Percentiles rank a stretch among this genome's conserved stretches.
Conservation (phyloP, 2,797 vertebrate species). For the Meda fulgida region DNA sequence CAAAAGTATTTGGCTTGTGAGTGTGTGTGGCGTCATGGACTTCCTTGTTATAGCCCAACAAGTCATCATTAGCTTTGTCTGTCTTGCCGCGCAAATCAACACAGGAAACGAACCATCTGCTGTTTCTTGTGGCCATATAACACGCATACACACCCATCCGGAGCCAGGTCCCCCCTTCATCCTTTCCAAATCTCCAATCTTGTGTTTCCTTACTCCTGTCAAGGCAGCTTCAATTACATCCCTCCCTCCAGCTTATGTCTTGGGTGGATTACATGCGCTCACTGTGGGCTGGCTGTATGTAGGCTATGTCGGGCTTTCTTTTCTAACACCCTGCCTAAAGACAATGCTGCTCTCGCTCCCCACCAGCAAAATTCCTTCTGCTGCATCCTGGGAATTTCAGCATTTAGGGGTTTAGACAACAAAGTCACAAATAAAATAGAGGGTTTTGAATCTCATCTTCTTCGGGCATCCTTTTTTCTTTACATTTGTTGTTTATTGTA, state of each 20-base stretch:
- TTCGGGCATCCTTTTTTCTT: not conserved
- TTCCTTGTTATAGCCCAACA: conserved; percentile 6
- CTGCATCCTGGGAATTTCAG: conserved; percentile 62
- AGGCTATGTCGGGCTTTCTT: conserved; percentile 68
- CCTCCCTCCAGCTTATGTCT: conserved; percentile 73
- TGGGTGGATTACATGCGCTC: conserved; percentile 74
- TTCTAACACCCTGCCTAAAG: conserved; percentile 69
- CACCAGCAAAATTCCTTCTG: conserved; percentile 55
- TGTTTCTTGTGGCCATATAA: conserved; percentile 62
- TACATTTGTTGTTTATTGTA: conserved; percentile 62
- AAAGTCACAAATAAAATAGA: conserved; percentile 64
- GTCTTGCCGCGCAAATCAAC: conserved; percentile 43
- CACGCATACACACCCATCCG: conserved; percentile 33
- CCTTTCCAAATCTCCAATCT: conserved; percentile 68
- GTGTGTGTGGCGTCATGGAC: not conserved
- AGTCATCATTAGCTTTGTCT: conserved; percentile 48
- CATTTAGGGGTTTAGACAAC: conserved; percentile 34
- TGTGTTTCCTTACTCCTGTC: conserved; percentile 70
- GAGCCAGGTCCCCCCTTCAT: not conserved
- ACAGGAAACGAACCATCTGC: conserved; percentile 73
- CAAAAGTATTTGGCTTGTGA: conserved; percentile 15
- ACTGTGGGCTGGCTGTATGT: conserved; percentile 68
- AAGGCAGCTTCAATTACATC: conserved; percentile 76
- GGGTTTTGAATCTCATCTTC: not conserved
- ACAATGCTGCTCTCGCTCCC: conserved; percentile 71